These are phyloP conservation scores for Cheilosia scutellata DNA, from an alignment of 2,888 invertebrate species.

Conservation along the genomic window DNA sequence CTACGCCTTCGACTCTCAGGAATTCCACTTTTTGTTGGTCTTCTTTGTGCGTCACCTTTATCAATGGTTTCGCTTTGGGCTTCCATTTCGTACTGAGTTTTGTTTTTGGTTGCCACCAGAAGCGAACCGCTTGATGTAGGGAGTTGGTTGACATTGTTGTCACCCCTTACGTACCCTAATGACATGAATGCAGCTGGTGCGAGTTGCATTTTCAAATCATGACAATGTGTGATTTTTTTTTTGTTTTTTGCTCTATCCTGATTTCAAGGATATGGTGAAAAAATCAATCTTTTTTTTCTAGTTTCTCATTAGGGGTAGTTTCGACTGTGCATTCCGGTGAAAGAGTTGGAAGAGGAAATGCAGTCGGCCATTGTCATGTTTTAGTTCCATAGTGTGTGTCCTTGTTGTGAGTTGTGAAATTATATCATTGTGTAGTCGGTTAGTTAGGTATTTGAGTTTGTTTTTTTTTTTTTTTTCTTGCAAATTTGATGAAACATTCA, in stretches of 20 bases:
- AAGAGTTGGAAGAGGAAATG: slow-evolving; percentile 32
- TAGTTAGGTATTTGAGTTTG: too few relatives aligned
- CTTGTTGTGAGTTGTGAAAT: slow-evolving; percentile 26
- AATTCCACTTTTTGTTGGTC: slow-evolving; percentile 21
- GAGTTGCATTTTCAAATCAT: slow-evolving; percentile 67
- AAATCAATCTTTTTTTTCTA: slow-evolving; percentile 11
- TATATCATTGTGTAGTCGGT: not conserved
- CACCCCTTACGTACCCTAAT: slow-evolving; percentile 56
- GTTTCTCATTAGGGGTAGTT: slow-evolving; percentile 58
- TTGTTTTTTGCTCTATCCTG: slow-evolving; percentile 39
- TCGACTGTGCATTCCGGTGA: slow-evolving; percentile 40
- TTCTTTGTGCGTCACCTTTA: slow-evolving; percentile 29
- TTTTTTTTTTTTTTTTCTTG: too few relatives aligned
- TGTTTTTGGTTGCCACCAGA: slow-evolving; percentile 10
- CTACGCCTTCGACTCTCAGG: slow-evolving; percentile 54
- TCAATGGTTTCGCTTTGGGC: slow-evolving; percentile 29
- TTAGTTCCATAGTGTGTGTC: slow-evolving; percentile 38
- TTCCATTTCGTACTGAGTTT: slow-evolving; percentile 26
- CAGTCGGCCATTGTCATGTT: slow-evolving; percentile 25
- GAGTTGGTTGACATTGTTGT: slow-evolving; percentile 38
- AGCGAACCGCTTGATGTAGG: slow-evolving; percentile 20
- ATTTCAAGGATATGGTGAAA: slow-evolving; percentile 24
- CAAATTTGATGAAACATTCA: too few relatives aligned
- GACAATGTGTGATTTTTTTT: slow-evolving; percentile 55
- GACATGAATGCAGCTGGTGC: slow-evolving; percentile 63